These are phyloP conservation scores for Champsocephalus esox DNA, from an alignment of 2,797 vertebrate species.

Conservation along the genomic window DNA sequence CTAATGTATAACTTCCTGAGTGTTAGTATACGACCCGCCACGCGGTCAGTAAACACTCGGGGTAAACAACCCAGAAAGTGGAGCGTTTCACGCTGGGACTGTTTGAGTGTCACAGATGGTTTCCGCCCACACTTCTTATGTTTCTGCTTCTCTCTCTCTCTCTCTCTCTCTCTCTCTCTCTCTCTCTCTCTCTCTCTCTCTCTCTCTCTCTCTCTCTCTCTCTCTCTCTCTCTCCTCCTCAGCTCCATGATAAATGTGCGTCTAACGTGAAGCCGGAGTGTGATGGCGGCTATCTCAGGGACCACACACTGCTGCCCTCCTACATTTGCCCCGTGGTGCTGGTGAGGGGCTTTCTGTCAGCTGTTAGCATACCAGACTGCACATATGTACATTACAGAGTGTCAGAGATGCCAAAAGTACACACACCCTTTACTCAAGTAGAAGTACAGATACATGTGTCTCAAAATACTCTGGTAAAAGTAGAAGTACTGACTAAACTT, in stretches of 20 bases:
- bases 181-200: conserved; percentile 10
- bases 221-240: conserved; percentile 5
- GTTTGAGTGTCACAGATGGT: conserved; percentile 55
- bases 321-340: conserved; percentile 92
- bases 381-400: not conserved
- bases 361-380: not conserved
- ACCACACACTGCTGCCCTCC: conserved; percentile 93
- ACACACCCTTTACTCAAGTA: no score
- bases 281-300: conserved; percentile 91
- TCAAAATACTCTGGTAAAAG: no score
- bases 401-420: not conserved
- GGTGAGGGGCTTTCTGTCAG: conserved; percentile 82
- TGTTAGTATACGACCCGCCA: not conserved
- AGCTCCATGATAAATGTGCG: conserved; percentile 96
- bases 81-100: not conserved
- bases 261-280: conserved; percentile 90
- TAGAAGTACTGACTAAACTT: no score
- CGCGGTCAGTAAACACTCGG: not conserved
- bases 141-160: conserved; percentile 41
- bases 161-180: not conserved
- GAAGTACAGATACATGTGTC: no score
- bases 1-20: not conserved
- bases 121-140: conserved; percentile 55
- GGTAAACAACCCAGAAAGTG: conserved; percentile 1
- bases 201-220: conserved; percentile 6